These are phyloP conservation scores for Leptinotarsa texana DNA, from an alignment of 1,140 invertebrate species.

Conservation along the genomic window DNA sequence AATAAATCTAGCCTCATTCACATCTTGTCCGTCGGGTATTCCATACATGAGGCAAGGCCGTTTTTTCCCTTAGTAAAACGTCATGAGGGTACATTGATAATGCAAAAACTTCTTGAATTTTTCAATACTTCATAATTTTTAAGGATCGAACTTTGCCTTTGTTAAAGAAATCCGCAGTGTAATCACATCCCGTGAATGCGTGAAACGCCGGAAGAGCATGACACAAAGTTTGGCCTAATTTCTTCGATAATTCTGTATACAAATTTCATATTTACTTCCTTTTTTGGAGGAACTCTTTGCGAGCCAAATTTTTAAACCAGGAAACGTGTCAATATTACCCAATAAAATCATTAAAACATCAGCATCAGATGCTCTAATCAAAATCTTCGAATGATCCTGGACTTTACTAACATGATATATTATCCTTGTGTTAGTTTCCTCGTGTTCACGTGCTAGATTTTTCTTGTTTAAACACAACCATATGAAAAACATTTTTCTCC, in stretches of 20 bases:
- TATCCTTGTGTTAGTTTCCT: constrained; percentile 47
- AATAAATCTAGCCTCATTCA: background rate
- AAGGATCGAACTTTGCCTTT: constrained; percentile 53
- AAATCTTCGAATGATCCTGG: constrained; percentile 37
- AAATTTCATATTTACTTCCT: constrained; percentile 35
- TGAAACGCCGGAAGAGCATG: constrained; percentile 48
- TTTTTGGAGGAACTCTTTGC: constrained; percentile 41
- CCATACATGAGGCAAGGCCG: too few species aligned
- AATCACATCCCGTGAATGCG: constrained; percentile 53
- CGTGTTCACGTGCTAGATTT: constrained; percentile 43
- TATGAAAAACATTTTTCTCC: background rate
- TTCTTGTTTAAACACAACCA: background rate
- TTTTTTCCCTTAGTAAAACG: too few species aligned
- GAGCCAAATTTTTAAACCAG: constrained; percentile 43
- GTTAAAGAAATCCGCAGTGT: constrained; percentile 50
- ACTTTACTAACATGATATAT: constrained; percentile 45
- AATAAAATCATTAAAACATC: constrained; percentile 51
- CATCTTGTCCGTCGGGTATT: too few species aligned
- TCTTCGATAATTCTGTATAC: constrained; percentile 44
- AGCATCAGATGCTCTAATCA: constrained; percentile 47
- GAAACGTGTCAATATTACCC: constrained; percentile 49
- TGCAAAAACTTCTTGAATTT: constrained; percentile 48
- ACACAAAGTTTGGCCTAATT: constrained; percentile 47
- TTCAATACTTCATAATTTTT: constrained; percentile 46
- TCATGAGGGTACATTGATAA: too few species aligned